Base-by-base conservation (phyloP, 2,888 invertebrate species). In the Ennomos quercinarius region DNA sequence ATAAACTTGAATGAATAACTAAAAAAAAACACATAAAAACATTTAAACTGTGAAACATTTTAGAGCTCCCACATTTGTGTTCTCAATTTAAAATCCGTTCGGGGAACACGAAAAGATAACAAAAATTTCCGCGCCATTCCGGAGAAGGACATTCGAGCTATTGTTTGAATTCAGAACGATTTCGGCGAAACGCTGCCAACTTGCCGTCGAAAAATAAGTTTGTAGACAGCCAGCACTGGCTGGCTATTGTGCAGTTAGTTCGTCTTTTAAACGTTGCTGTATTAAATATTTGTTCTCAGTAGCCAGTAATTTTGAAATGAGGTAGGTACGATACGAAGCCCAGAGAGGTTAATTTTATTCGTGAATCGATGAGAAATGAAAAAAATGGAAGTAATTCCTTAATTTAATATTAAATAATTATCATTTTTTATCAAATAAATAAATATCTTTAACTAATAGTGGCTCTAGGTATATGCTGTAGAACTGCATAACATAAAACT, bases 71-170 rank as follows among this genome's bases (percentile, higher is more conserved):
- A 76, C 79, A 85, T 85, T 87, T 81, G 87, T 80, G 89, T 90
- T 89, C 91, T 91, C 90, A 88, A 90, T 91, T 91, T 86, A 88
- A 90, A 91, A 91, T 90, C 86, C 87, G 85, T 91, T 91, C 91
- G 87, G 84, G 85, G 91, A 91, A 91, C 84, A 89, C 91, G 89
- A 90, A 90, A 90, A 91, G 90, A 91, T 90, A 91, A 91, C 91
- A 91, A 91, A 91, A 91, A 91, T 91, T 90, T 91, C 91, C 91
- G 88, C 86, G 85, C 87, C 86, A 84, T 89, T 91, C 90, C 81
- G 84, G 84, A 81, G 88, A 90, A 89, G 87, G 88, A 89, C 88
- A 91, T 84, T 79, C 86, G 90, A 91, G 81, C 86, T 80, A 81
- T 88, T 91, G 91, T 91, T 91, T 88, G 87, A 86, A 86, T 87